Evolutionary conservation across 2,797 vertebrate genomes (phyloP), one percentile per base, ranked within the genome.

Genomic region (Pitangus sulphuratus): DNA sequence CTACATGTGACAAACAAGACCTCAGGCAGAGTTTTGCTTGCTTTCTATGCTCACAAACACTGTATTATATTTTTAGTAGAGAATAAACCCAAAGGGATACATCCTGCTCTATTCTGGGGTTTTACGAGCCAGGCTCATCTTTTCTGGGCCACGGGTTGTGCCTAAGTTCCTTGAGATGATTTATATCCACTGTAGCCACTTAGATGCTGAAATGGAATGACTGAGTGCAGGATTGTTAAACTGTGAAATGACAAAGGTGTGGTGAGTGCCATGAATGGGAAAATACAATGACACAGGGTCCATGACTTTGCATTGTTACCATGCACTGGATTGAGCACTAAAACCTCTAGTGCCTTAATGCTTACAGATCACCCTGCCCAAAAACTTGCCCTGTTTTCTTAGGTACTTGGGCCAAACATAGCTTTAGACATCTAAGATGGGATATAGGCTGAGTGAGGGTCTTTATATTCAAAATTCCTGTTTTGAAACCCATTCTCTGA

Each of bases 51-150:
- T n/a, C 12, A n/a, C 11, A 57, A 74, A 50, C 18, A 30, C 5
- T 25, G 12, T 40, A 31, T 25, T n/a, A 11, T 11, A 3, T 22
- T 91, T 87, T 70, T 16, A 70, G 35, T 11, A 1, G 7, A 48
- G 31, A 88, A 44, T 16, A 60, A 64, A 45, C 6, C 1, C 2
- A 28, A 60, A 47, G 8, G 3, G 8, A 13, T 53, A 8, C 7
- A 33, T n/a, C 26, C 16, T 78, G 10, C 13, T 8, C 19, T 61
- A 1, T 40, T 15, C 8, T 4, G 1, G 7, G 1, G 1, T 21
- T 81, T 87, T 45, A 62, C 10, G 22, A 56, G 14, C 8, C 25
- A 54, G 24, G 4, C 1, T 39, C 5, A 45, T 20, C 10, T 56
- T 72, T 8, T 12, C 30, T 30, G 8, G 18, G 15, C 15, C 20